Conservation (phyloP, 2,113 vertebrate genomes). For the Tylochromis polylepis region DNA sequence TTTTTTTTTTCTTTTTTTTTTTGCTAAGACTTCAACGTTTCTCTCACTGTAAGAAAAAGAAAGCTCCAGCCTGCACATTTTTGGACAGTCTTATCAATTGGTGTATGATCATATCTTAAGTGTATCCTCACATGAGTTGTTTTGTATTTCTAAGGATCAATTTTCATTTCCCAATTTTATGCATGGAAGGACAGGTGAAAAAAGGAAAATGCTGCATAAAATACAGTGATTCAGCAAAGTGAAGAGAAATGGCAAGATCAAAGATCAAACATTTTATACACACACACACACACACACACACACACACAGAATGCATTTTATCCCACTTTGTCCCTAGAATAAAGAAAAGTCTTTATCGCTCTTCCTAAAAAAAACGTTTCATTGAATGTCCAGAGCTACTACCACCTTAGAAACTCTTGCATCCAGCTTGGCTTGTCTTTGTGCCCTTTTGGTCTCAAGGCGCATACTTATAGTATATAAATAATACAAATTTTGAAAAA, state of each 20-base stretch:
- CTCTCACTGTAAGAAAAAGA: background rate
- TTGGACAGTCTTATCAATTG: background rate
- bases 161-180: background rate
- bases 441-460: background rate
- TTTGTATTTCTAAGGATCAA: background rate
- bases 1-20: no score
- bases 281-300: fast-evolving
- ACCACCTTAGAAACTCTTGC: background rate
- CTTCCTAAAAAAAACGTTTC: background rate
- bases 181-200: background rate
- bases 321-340: background rate
- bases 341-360: background rate
- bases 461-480: background rate
- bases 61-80: background rate
- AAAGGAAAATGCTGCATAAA: background rate
- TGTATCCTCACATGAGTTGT: background rate
- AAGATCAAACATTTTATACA: background rate
- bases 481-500: background rate
- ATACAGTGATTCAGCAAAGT: background rate
- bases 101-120: background rate
- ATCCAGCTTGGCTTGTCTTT: background rate
- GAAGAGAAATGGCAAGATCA: background rate
- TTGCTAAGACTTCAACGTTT: background rate
- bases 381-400: background rate
- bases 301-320: fast-evolving